Base-by-base conservation (phyloP, 2,797 vertebrate genomes). In the Morus bassanus region DNA sequence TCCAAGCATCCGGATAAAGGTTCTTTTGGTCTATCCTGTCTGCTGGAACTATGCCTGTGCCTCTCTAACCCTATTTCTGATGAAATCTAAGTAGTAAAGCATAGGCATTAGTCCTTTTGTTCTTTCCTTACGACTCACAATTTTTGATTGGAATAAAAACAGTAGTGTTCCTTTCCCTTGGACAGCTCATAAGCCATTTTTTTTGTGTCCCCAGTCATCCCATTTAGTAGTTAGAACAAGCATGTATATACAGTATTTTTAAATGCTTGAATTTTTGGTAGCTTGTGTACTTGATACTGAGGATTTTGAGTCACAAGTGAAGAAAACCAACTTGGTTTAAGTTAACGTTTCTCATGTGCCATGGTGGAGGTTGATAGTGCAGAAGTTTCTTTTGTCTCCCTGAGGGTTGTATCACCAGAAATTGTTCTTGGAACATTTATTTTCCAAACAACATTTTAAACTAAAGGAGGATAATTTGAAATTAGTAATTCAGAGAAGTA, bases 91-190 rank as follows among this genome's bases (percentile, higher is more conserved):
- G 19, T 7, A 59, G 10, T 27, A 83, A 69, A 69, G 5, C 41
- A 31, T 6, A 6, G 4, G 0, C 7, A 59, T 9, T 46, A 3
- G 3, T 41, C 6, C 11, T 73, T 63, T 64, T 48, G 5, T 53
- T 57, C 30, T 64, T 48, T 80, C 27, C 27, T 86, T 72, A 17
- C 0, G 2, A 5, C 10, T 75, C 21, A 19, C 14, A 46, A 9
- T 35, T 75, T 73, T 77, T 41, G 18, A 68, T 1, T 72, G 22
- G 25, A 63, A 56, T 68, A 59, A 74, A 81, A 76, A 33, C 11
- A 45, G 13, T 23, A 75, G 2, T 22, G 21, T 80, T 9, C 4
- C 37, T 53, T 83, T 88, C 21, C 75, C 68, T 85, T 64, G 28
- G 13, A 31, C 13, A 83, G 3, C 23, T 64, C 35, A 48, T 27